Evolutionary conservation across 2,888 invertebrate genomes (phyloP).

Genomic region (Ligdia adustata): DNA sequence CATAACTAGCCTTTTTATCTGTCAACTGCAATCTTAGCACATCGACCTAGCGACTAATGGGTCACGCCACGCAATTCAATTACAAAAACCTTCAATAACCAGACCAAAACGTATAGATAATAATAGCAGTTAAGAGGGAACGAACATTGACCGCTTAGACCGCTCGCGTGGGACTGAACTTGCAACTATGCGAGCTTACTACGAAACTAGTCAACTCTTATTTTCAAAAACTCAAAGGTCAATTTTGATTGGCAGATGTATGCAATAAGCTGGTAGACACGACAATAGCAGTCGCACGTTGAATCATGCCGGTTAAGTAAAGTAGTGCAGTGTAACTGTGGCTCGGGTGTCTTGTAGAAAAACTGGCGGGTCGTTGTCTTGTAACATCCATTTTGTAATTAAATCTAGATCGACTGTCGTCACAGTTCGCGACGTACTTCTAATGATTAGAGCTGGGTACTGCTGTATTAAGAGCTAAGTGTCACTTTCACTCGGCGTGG

Average conservation of each 20-base stretch:
- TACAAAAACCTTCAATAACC: conserved; percentile 16
- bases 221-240: conserved; percentile 36
- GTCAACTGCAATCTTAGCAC: conserved; percentile 9
- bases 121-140: conserved; percentile 28
- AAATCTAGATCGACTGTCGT: conserved; percentile 6
- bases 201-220: conserved; percentile 34
- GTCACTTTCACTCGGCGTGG: too few species aligned
- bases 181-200: conserved; percentile 20
- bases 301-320: conserved; percentile 60
- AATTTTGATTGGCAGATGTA: conserved; percentile 30
- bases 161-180: conserved; percentile 51
- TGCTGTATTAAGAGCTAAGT: too few species aligned
- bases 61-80: conserved; percentile 15
- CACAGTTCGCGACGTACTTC: neutral
- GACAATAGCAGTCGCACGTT: conserved; percentile 71
- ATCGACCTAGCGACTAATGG: conserved; percentile 21
- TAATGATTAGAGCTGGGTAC: too few species aligned
- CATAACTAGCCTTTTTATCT: conserved; percentile 1
- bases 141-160: conserved; percentile 60
- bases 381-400: conserved; percentile 29
- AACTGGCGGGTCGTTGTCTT: conserved; percentile 28
- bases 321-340: conserved; percentile 75
- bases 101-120: conserved; percentile 15
- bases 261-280: conserved; percentile 38
- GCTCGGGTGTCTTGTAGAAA: conserved; percentile 38